Evolutionary conservation across 1,140 invertebrate genomes (phyloP).

Genomic region (Drosophila punjabiensis): DNA sequence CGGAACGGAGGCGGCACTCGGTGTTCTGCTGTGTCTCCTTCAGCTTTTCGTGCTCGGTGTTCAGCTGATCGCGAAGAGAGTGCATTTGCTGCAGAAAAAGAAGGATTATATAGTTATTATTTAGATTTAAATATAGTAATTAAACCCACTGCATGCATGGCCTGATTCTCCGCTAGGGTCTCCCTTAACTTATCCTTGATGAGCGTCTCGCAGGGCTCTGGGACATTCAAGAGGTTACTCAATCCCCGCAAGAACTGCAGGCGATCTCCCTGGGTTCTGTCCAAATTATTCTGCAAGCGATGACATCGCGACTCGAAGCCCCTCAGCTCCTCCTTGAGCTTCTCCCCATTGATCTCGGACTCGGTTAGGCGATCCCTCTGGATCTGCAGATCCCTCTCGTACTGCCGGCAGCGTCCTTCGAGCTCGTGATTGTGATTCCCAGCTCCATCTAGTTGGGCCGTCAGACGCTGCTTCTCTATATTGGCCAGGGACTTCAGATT

Average conservation of each 20-base stretch:
- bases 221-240: constrained; percentile 72
- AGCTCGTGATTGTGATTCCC: constrained; percentile 81
- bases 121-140: background rate
- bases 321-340: constrained; percentile 81
- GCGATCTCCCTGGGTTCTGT: constrained; percentile 79
- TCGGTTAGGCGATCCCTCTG: constrained; percentile 80
- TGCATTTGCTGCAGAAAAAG: constrained; percentile 88
- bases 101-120: no score
- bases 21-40: constrained; percentile 88
- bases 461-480: constrained; percentile 80
- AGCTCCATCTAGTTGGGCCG: constrained; percentile 72
- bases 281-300: constrained; percentile 79
- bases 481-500: constrained; percentile 78
- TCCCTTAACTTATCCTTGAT: constrained; percentile 92
- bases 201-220: constrained; percentile 90
- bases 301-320: constrained; percentile 84
- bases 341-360: constrained; percentile 79
- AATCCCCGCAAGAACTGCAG: constrained; percentile 74
- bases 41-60: constrained; percentile 87
- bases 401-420: constrained; percentile 75
- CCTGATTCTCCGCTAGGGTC: constrained; percentile 90
- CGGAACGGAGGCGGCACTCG: constrained; percentile 87
- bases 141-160: constrained; percentile 89
- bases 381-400: constrained; percentile 80
- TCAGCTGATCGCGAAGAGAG: constrained; percentile 89